phyloP scores from a whole-genome alignment of 2,113 vertebrate genomes.

The Sebastes fasciatus region DNA sequence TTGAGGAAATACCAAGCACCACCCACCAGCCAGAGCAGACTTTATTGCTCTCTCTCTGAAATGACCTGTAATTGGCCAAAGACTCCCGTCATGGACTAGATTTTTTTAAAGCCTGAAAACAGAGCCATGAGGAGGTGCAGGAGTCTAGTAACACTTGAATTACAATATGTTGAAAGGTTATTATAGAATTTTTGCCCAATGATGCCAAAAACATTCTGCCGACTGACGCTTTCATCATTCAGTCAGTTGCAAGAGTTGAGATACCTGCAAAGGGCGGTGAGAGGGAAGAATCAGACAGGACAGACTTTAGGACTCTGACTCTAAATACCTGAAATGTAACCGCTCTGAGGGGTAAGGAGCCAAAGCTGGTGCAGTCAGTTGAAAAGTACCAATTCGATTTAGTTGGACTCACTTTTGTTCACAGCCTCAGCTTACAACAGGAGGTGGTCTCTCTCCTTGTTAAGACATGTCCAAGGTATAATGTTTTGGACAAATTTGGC shows the following conservation, averaged over 20 bases:
- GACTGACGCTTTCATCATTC: no score
- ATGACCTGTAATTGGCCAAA: no score
- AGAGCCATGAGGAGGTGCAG: no score
- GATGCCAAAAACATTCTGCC: no score
- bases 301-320: slow-evolving; percentile 8
- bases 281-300: not conserved
- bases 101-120: no score
- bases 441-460: slow-evolving; percentile 18
- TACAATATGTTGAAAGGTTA: no score
- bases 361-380: slow-evolving; percentile 10
- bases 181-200: no score
- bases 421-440: slow-evolving; percentile 1
- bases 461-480: slow-evolving; percentile 13
- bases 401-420: slow-evolving; percentile 36
- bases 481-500: slow-evolving; percentile 10
- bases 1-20: no score
- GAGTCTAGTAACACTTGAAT: no score
- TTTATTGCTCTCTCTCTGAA: no score
- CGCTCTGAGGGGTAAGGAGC: slow-evolving; percentile 12
- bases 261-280: slow-evolving; percentile 1
- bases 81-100: no score
- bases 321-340: slow-evolving; percentile 28
- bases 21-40: no score
- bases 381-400: slow-evolving; percentile 39
- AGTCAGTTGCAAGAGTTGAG: not conserved